phyloP scores from a whole-genome alignment of 2,113 vertebrate species.

The Cottus gobio region DNA sequence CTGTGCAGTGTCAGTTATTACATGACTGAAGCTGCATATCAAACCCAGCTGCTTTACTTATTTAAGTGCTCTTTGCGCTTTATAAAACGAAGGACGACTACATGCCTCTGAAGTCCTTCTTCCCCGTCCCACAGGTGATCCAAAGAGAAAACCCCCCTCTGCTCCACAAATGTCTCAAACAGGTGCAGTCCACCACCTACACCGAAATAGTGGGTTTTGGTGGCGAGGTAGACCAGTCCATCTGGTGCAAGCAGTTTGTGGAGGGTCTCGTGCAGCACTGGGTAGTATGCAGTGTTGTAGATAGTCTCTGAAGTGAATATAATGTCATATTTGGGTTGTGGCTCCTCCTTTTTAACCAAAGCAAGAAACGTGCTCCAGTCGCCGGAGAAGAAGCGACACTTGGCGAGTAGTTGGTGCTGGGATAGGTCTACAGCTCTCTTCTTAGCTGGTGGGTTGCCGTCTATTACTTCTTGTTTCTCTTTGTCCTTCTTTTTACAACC shows the following conservation, averaged over 20 bases:
- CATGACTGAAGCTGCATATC: neutral
- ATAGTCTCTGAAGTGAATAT: constrained; percentile 96
- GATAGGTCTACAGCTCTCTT: constrained; percentile 70
- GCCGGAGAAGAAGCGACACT: constrained; percentile 92
- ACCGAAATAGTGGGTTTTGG: constrained; percentile 96
- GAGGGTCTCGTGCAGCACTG: constrained; percentile 86
- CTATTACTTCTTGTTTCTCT: constrained; percentile 19
- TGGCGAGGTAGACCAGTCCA: constrained; percentile 89
- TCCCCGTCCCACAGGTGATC: constrained; percentile 84
- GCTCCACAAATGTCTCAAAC: constrained; percentile 88
- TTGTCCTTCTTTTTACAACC: constrained; percentile 18
- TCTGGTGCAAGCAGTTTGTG: constrained; percentile 81
- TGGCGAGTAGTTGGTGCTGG: constrained; percentile 38
- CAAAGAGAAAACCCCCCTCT: constrained; percentile 84
- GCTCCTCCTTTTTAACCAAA: constrained; percentile 77
- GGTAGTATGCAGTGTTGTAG: constrained; percentile 91
- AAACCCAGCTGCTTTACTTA: neutral
- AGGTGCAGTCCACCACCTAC: constrained; percentile 91
- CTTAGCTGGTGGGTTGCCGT: constrained; percentile 46
- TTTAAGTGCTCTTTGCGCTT: constrained; percentile 25
- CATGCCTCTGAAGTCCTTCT: constrained; percentile 89
- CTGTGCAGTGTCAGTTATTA: neutral
- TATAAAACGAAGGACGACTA: constrained; percentile 89
- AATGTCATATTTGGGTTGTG: constrained; percentile 86
- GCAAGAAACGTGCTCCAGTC: constrained; percentile 90